phyloP scores from a whole-genome alignment of 2,797 vertebrate species.

The Melanogrammus aeglefinus region DNA sequence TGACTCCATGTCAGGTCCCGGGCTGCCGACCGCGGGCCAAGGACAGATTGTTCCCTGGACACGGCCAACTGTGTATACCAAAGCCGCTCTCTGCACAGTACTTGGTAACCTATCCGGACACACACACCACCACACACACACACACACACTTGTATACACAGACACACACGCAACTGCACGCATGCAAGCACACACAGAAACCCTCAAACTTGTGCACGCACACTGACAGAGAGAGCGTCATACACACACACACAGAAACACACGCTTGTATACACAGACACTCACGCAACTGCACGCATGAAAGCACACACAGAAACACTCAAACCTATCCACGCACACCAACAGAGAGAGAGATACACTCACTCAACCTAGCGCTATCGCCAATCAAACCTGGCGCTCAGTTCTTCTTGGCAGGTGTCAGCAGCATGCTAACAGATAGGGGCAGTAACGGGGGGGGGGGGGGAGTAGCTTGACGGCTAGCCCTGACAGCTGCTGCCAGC shows the following conservation, averaged over 20 bases:
- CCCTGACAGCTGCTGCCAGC: neutral
- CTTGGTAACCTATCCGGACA: conserved; percentile 44
- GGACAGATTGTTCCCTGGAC: conserved; percentile 53
- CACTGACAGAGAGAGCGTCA: too few relatives aligned
- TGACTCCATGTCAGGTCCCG: neutral
- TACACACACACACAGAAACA: too few relatives aligned
- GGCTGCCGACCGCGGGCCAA: conserved; percentile 36
- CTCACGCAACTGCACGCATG: neutral
- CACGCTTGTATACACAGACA: too few relatives aligned
- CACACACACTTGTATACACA: neutral
- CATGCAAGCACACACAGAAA: neutral
- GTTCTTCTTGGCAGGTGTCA: conserved; percentile 2
- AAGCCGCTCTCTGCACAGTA: conserved; percentile 38
- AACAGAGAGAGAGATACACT: neutral
- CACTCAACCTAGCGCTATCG: neutral
- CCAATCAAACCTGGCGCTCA: neutral
- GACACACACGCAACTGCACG: neutral
- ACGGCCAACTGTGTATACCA: conserved; percentile 52
- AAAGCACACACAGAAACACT: neutral
- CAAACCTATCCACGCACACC: neutral
- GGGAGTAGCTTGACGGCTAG: neutral
- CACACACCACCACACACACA: conserved; percentile 9
- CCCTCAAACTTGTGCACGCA: neutral
- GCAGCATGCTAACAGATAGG: neutral
- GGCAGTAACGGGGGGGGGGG: neutral